phyloP scores from a whole-genome alignment of 1,140 invertebrate genomes.

The Ceratoteleas bidentatus region DNA sequence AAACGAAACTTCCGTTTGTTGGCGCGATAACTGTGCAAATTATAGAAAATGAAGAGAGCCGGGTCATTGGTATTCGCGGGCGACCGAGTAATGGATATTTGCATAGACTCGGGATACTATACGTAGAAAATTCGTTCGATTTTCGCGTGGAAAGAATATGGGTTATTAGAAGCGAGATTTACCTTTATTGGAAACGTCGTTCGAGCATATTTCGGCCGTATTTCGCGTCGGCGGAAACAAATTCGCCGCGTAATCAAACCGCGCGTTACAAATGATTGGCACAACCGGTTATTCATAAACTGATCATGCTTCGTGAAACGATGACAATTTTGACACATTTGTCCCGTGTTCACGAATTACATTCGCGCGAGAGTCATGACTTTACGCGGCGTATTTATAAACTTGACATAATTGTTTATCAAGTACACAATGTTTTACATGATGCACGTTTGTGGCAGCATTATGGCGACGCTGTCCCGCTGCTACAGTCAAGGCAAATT shows the following conservation, averaged over 20 bases:
- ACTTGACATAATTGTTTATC: slow-evolving; percentile 12
- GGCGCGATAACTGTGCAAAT: slow-evolving; percentile 6
- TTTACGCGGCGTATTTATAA: slow-evolving; percentile 3
- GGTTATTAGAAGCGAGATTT: slow-evolving; percentile 9
- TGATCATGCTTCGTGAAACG: not conserved
- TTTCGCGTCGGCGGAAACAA: not conserved
- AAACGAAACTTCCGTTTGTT: slow-evolving; percentile 8
- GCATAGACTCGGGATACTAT: slow-evolving; percentile 12
- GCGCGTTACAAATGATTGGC: not conserved
- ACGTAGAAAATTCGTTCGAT: slow-evolving; percentile 15
- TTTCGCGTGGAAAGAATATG: slow-evolving; percentile 3
- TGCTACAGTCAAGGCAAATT: slow-evolving; percentile 6
- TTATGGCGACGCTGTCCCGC: slow-evolving; percentile 4
- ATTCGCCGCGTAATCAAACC: not conserved
- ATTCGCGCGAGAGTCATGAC: not conserved
- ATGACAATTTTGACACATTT: not conserved
- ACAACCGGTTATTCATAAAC: not conserved
- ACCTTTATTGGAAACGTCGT: slow-evolving; percentile 9
- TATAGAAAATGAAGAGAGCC: slow-evolving; percentile 7
- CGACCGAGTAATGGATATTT: slow-evolving; percentile 15
- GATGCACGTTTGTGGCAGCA: slow-evolving; percentile 10
- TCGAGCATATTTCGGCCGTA: not conserved
- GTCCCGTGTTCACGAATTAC: not conserved
- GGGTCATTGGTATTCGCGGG: not conserved
- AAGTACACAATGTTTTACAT: slow-evolving; percentile 5